phyloP scores from a whole-genome alignment of 2,113 vertebrate genomes.

The Prionailurus bengalensis region DNA sequence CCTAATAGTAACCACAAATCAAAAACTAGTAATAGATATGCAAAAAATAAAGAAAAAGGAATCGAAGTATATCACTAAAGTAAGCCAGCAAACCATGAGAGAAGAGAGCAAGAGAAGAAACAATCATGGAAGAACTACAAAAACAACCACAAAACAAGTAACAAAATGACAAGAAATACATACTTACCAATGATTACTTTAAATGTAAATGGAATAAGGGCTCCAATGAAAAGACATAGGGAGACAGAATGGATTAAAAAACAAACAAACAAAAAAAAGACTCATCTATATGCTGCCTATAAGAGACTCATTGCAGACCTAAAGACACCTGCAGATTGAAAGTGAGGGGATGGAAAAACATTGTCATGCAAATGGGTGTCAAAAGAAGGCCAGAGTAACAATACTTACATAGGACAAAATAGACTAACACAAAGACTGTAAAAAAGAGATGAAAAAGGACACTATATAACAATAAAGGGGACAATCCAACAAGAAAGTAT shows the following conservation, averaged over 20 bases:
- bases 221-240: background rate
- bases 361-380: background rate
- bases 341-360: background rate
- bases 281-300: background rate
- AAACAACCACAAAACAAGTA: background rate
- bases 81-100: background rate
- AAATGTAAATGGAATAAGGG: background rate
- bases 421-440: background rate
- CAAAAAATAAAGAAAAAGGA: background rate
- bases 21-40: background rate
- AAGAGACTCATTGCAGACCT: background rate
- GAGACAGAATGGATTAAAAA: background rate
- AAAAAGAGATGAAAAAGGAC: background rate
- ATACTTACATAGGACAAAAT: background rate
- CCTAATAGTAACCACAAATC: background rate
- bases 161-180: background rate
- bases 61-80: background rate
- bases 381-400: background rate
- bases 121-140: background rate
- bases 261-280: background rate
- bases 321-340: background rate
- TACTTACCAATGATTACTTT: background rate
- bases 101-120: background rate
- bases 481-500: background rate
- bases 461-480: background rate